Conservation (phyloP, 2,888 invertebrate species). For the Andrena dorsata region DNA sequence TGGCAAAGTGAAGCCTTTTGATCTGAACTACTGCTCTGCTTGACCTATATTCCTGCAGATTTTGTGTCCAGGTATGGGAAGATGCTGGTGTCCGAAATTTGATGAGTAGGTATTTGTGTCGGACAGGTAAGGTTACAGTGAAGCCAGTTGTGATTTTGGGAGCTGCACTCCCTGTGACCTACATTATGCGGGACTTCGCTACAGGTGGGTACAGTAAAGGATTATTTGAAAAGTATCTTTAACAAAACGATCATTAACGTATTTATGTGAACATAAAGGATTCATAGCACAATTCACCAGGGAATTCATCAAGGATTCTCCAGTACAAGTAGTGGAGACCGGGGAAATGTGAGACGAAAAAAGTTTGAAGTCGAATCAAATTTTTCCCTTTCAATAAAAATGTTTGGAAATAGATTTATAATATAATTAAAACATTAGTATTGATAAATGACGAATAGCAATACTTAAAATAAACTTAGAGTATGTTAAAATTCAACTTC, state of each 20-base stretch:
- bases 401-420: too few species aligned
- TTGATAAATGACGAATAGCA: too few species aligned
- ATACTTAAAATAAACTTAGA: too few species aligned
- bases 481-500: too few species aligned
- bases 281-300: too few species aligned
- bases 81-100: neutral
- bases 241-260: neutral
- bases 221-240: neutral
- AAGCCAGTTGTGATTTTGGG: constrained; percentile 22
- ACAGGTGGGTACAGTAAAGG: neutral
- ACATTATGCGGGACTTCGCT: neutral
- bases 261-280: too few species aligned
- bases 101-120: neutral
- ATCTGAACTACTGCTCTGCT: neutral
- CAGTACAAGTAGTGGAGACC: too few species aligned
- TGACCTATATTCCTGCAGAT: constrained; percentile 1
- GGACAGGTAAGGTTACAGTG: constrained; percentile 27
- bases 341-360: too few species aligned
- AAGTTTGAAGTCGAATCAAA: too few species aligned
- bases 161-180: constrained; percentile 22
- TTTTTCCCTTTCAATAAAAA: too few species aligned
- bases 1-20: constrained; percentile 3
- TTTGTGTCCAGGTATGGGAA: neutral
- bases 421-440: too few species aligned
- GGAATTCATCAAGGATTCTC: too few species aligned